Conservation (phyloP, 2,888 invertebrate genomes). For the Brenthis ino region DNA sequence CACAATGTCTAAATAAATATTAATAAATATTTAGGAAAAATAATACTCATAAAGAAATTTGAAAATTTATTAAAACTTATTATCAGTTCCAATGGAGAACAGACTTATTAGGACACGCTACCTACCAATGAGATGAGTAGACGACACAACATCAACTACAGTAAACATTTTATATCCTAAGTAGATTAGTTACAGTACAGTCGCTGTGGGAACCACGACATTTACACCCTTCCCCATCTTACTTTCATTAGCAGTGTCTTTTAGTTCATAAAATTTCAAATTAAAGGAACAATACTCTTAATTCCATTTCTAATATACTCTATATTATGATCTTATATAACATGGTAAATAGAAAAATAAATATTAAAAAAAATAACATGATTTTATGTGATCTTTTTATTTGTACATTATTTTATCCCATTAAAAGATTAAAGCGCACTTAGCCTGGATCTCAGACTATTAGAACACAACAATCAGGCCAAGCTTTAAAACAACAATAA, state of each 20-base stretch:
- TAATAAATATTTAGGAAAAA: constrained; percentile 17
- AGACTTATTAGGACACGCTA: constrained; percentile 68
- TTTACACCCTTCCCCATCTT: not conserved
- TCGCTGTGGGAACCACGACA: constrained; percentile 17
- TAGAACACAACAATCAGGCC: too few relatives aligned
- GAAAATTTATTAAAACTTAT: constrained; percentile 79
- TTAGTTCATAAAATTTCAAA: too few relatives aligned
- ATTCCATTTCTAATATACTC: too few relatives aligned
- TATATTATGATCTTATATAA: too few relatives aligned
- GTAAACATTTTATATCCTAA: constrained; percentile 19
- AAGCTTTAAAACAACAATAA: too few relatives aligned
- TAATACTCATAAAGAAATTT: constrained; percentile 63
- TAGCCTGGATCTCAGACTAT: too few relatives aligned
- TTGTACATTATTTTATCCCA: too few relatives aligned
- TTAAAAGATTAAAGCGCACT: too few relatives aligned
- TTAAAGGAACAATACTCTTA: too few relatives aligned
- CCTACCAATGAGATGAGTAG: constrained; percentile 64
- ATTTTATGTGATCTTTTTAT: too few relatives aligned
- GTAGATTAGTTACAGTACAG: constrained; percentile 18
- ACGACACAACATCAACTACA: constrained; percentile 46
- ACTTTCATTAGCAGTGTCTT: not conserved
- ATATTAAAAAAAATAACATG: too few relatives aligned
- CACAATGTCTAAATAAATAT: not conserved
- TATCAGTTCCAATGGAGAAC: constrained; percentile 70
- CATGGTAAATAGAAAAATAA: too few relatives aligned